Evolutionary conservation across 64 coral and sea anemone species (phyloP).

Genomic region (Catalaphyllia jardinei): DNA sequence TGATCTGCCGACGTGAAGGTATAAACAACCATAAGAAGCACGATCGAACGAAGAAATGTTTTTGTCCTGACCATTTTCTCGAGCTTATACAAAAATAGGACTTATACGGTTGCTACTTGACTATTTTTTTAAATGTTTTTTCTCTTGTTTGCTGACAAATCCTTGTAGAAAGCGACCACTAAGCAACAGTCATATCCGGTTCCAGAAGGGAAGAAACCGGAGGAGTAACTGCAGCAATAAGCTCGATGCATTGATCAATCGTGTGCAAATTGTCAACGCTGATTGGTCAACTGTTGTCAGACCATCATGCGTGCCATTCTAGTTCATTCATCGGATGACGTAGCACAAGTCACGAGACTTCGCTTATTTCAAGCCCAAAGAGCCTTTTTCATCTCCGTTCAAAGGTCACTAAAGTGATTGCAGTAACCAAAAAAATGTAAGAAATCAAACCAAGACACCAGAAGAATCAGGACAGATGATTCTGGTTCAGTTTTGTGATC

Average conservation of each 20-base stretch:
- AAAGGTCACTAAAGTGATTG: neutral
- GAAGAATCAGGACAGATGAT: neutral
- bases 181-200: neutral
- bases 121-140: no score
- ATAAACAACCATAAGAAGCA: neutral
- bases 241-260: neutral
- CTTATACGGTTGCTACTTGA: no score
- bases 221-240: neutral
- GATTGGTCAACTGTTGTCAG: neutral
- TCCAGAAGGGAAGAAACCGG: neutral
- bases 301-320: neutral
- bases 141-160: neutral
- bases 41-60: neutral
- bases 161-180: neutral
- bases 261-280: neutral
- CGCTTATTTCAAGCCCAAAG: neutral
- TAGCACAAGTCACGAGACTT: slow-evolving; percentile 13
- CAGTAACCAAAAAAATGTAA: neutral
- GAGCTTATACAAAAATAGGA: no score
- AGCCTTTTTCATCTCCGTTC: neutral
- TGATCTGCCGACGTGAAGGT: neutral
- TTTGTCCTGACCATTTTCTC: neutral
- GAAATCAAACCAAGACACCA: neutral
- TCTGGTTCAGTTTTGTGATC: neutral
- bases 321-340: slow-evolving; percentile 8